Evolutionary conservation across 2,113 vertebrate species (phyloP).

Genomic region (Regulus satrapa): DNA sequence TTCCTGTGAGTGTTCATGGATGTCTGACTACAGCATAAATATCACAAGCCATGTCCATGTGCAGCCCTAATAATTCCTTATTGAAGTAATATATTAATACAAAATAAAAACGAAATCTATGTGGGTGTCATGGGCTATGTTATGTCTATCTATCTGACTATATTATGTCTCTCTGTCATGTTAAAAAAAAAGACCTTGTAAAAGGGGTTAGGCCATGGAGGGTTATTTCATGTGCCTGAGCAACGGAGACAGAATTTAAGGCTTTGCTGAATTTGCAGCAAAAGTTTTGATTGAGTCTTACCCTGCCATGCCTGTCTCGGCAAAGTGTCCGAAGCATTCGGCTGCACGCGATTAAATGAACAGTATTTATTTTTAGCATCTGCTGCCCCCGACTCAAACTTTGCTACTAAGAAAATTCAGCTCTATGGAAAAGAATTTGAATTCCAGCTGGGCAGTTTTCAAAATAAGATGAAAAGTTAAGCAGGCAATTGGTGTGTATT

Average conservation of each 20-base stretch:
- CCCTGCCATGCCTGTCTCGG: slow-evolving; percentile 61
- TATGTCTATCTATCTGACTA: background rate
- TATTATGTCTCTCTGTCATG: background rate
- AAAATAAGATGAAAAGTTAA: slow-evolving; percentile 88
- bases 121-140: background rate
- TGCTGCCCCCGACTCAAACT: slow-evolving; percentile 75
- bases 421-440: slow-evolving; percentile 85
- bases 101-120: slow-evolving; percentile 15
- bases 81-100: background rate
- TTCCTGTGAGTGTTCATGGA: background rate
- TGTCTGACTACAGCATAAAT: background rate
- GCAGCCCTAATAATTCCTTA: background rate
- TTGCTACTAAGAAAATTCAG: slow-evolving; percentile 82
- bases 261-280: slow-evolving; percentile 56
- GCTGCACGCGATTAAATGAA: slow-evolving; percentile 72
- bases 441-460: slow-evolving; percentile 87
- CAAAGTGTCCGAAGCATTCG: slow-evolving; percentile 69
- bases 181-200: slow-evolving; percentile 5
- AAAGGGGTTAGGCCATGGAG: background rate
- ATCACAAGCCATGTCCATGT: background rate
- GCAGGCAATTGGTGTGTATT: slow-evolving; percentile 88
- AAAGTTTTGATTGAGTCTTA: slow-evolving; percentile 78
- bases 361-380: slow-evolving; percentile 78
- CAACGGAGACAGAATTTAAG: slow-evolving; percentile 39
- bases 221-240: slow-evolving; percentile 41